These are phyloP conservation scores for Pelodiscus sinensis DNA, from an alignment of 2,113 vertebrate genomes.

Conservation along the genomic window DNA sequence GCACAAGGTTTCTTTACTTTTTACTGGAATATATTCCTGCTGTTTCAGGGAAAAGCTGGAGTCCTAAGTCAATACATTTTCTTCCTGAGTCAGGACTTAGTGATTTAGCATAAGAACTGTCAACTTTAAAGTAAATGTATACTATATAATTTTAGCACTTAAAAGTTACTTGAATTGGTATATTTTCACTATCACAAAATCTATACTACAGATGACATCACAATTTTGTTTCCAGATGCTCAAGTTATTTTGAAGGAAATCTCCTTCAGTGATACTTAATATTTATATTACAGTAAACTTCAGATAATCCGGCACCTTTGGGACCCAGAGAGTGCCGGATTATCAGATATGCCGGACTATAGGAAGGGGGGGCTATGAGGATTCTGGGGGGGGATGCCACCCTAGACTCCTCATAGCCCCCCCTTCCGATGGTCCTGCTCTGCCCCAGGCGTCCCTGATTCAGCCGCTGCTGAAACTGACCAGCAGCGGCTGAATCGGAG, in stretches of 20 bases:
- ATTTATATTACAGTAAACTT: too few species aligned
- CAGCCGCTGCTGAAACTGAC: too few species aligned
- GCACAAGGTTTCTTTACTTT: neutral
- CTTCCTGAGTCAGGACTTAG: neutral
- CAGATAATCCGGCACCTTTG: too few species aligned
- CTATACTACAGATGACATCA: neutral
- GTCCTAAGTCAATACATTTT: neutral
- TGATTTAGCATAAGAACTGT: neutral
- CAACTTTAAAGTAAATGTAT: neutral
- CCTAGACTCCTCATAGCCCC: too few species aligned
- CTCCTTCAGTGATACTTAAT: too few species aligned
- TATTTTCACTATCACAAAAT: neutral
- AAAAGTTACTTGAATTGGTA: neutral
- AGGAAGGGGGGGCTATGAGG: too few species aligned
- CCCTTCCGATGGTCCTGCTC: too few species aligned
- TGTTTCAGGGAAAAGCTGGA: neutral
- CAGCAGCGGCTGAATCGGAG: too few species aligned
- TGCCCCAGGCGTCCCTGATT: too few species aligned
- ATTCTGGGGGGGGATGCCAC: too few species aligned
- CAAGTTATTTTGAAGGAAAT: neutral
- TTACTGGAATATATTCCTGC: neutral
- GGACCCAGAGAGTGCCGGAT: too few species aligned
- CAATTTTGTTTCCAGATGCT: neutral
- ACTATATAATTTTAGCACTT: neutral
- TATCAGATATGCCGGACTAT: too few species aligned